Conservation (phyloP, 2,797 vertebrate genomes). For the Acrossocheilus fasciatus region DNA sequence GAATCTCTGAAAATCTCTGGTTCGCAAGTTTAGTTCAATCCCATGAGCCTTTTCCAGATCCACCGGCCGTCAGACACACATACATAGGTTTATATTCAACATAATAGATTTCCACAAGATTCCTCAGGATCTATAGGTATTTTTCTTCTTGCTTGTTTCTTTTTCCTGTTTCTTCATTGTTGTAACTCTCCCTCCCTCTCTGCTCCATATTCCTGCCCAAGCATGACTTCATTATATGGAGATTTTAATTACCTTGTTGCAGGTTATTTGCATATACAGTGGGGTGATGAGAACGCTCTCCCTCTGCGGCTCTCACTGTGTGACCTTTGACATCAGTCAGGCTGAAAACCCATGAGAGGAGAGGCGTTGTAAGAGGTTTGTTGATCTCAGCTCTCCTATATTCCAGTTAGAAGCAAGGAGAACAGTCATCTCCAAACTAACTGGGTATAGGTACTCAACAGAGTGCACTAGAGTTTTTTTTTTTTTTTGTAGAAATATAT, state of each 20-base stretch:
- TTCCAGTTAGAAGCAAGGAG: background rate
- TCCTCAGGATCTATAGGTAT: background rate
- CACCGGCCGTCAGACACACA: background rate
- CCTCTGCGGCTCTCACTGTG: constrained; percentile 31
- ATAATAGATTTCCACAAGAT: background rate
- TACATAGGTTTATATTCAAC: background rate
- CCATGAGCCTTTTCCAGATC: constrained; percentile 11
- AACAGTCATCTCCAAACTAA: background rate
- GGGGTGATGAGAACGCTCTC: constrained; percentile 30
- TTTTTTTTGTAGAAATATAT: background rate
- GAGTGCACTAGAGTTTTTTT: background rate
- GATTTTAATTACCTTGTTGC: constrained; percentile 53
- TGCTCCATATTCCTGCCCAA: constrained; percentile 29
- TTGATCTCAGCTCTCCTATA: constrained; percentile 5
- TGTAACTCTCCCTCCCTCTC: constrained; percentile 10
- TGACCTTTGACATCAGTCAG: constrained; percentile 47
- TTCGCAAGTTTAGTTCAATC: constrained; percentile 2
- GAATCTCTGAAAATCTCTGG: constrained; percentile 1
- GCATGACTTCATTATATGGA: constrained; percentile 50
- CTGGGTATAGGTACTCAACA: background rate
- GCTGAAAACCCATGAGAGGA: constrained; percentile 21
- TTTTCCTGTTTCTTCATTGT: background rate
- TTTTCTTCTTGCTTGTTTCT: background rate
- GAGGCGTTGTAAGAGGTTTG: background rate
- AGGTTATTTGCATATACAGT: constrained; percentile 52